These are phyloP conservation scores for Tryphoninae sp. DNA, from an alignment of 2,888 invertebrate genomes.

Conservation along the genomic window DNA sequence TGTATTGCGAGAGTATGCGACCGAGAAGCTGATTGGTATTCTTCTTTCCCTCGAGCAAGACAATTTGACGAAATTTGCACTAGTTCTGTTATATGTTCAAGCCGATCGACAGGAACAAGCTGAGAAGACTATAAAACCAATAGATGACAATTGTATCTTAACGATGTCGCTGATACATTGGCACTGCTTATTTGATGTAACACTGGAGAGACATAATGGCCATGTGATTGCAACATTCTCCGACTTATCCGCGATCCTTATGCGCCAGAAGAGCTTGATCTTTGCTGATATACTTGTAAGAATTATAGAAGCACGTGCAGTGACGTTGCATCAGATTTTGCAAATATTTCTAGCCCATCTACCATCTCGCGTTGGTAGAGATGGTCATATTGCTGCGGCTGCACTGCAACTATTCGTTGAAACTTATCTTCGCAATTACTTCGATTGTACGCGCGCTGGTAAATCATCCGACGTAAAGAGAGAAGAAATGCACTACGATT, in stretches of 20 bases:
- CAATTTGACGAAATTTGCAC: conserved; percentile 80
- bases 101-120: conserved; percentile 82
- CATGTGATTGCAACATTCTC: conserved; percentile 82
- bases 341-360: conserved; percentile 86
- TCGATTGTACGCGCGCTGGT: conserved; percentile 61
- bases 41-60: conserved; percentile 76
- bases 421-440: conserved; percentile 76
- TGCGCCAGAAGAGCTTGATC: conserved; percentile 81
- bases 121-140: conserved; percentile 80
- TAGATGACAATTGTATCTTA: conserved; percentile 80
- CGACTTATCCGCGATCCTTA: conserved; percentile 83
- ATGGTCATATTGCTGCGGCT: conserved; percentile 79
- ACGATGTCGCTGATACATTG: conserved; percentile 81
- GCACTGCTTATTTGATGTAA: conserved; percentile 83
- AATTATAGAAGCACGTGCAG: conserved; percentile 81
- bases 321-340: conserved; percentile 81
- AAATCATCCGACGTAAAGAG: conserved; percentile 63
- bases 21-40: conserved; percentile 83
- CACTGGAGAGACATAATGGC: conserved; percentile 77
- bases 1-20: conserved; percentile 83
- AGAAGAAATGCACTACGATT: conserved; percentile 79
- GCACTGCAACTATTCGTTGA: conserved; percentile 78
- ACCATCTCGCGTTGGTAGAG: conserved; percentile 85
- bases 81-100: conserved; percentile 83
- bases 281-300: conserved; percentile 82